Conservation (phyloP, 1,140 invertebrate genomes). For the Diorhabda sublineata region DNA sequence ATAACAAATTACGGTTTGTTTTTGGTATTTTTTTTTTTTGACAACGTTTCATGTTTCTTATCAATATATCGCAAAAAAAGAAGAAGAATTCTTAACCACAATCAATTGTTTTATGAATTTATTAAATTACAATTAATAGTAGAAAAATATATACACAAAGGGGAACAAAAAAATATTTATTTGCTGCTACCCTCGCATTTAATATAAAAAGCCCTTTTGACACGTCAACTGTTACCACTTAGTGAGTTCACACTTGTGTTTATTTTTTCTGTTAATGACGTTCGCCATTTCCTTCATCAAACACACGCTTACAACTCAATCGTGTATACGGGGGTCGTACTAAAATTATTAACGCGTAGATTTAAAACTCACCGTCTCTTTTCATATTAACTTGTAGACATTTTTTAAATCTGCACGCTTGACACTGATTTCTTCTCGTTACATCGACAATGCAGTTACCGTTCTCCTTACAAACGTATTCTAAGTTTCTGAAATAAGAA, state of each 20-base stretch:
- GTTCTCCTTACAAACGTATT: conserved; percentile 91
- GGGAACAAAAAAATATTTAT: no score
- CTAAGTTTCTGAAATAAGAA: conserved; percentile 65
- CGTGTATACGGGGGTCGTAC: no score
- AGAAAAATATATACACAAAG: no score
- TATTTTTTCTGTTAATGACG: conserved; percentile 2
- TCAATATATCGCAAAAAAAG: no score
- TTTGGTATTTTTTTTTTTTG: no score
- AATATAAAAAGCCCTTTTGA: conserved; percentile 18
- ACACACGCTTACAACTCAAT: no score
- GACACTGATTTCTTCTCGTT: conserved; percentile 88
- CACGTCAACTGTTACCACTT: neutral
- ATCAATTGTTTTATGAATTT: no score
- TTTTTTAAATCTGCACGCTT: conserved; percentile 89
- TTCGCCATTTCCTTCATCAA: neutral
- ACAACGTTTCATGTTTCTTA: no score
- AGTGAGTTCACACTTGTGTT: neutral
- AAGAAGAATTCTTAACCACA: no score
- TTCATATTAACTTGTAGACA: conserved; percentile 94
- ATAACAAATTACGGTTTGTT: no score
- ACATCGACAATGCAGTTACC: conserved; percentile 87
- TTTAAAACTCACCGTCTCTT: conserved; percentile 72
- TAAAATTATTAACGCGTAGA: no score
- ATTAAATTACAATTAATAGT: no score
- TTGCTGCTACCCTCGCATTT: neutral